phyloP scores from a whole-genome alignment of 1,140 invertebrate genomes.

The Drosophila ficusphila region DNA sequence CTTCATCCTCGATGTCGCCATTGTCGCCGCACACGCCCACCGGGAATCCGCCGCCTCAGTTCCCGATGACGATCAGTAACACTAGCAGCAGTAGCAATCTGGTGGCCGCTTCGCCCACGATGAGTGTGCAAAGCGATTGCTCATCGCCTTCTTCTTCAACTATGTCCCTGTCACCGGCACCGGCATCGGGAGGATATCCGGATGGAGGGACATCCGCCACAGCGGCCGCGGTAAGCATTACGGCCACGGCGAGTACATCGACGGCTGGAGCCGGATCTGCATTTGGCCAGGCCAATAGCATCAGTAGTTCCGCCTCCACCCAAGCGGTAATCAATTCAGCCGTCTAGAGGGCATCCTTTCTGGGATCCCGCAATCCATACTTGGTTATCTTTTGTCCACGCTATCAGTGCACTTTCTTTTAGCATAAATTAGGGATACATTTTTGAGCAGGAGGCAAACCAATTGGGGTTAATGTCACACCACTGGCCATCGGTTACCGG shows the following conservation, averaged over 20 bases:
- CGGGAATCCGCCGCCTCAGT: conserved; percentile 67
- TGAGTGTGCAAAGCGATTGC: conserved; percentile 80
- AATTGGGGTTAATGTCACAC: conserved; percentile 8
- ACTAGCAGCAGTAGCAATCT: conserved; percentile 69
- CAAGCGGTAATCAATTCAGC: conserved; percentile 79
- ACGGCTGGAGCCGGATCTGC: conserved; percentile 49
- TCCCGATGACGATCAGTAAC: conserved; percentile 68
- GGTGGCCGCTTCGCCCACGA: conserved; percentile 75
- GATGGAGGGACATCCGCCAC: conserved; percentile 65
- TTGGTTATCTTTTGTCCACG: conserved; percentile 47
- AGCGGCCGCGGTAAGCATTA: conserved; percentile 70
- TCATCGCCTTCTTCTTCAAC: conserved; percentile 79
- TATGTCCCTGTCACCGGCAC: conserved; percentile 76
- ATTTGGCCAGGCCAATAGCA: conserved; percentile 66
- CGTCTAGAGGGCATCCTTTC: conserved; percentile 48
- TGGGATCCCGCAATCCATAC: conserved; percentile 13
- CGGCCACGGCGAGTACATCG: conserved; percentile 69
- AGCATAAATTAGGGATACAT: conserved; percentile 49
- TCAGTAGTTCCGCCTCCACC: conserved; percentile 51
- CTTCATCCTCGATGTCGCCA: conserved; percentile 58
- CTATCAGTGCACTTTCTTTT: conserved; percentile 52
- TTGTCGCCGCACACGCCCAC: conserved; percentile 79
- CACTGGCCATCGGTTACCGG: neutral
- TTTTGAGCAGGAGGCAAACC: conserved; percentile 8
- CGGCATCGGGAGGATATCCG: conserved; percentile 68